A percentile compares a stretch with the other conserved stretches of the same genome.
Conservation (phyloP, 1,140 invertebrate species). For the Intoshia linei region DNA sequence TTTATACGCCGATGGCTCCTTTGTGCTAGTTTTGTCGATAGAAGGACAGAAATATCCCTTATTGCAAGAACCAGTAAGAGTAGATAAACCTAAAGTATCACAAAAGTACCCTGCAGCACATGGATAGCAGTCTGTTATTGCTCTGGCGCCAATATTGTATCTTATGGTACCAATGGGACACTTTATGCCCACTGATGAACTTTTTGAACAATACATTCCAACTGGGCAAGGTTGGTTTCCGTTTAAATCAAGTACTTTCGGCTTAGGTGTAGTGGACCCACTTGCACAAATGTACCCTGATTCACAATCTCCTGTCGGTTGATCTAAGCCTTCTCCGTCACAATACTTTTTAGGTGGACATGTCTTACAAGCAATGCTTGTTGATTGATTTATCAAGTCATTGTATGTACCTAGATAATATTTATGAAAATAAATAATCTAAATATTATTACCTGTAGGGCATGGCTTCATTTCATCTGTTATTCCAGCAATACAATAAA, state of each 20-base stretch:
- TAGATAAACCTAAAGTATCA: constrained; percentile 7
- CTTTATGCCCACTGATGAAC: constrained; percentile 6
- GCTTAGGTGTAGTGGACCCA: constrained; percentile 12
- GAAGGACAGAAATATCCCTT: constrained; percentile 14
- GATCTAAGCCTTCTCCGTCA: constrained; percentile 10
- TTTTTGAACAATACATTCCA: constrained; percentile 14
- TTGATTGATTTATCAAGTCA: constrained; percentile 3
- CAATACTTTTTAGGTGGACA: constrained; percentile 15
- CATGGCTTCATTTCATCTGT: constrained; percentile 12
- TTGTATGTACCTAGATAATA: constrained; percentile 12
- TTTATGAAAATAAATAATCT: constrained; percentile 1
- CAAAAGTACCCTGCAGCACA: constrained; percentile 14
- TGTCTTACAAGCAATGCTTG: constrained; percentile 8
- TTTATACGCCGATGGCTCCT: constrained; percentile 9
- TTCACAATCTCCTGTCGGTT: constrained; percentile 10
- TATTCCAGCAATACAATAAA: constrained; percentile 16
- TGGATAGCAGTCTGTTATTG: constrained; percentile 2
- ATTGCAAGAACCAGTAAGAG: constrained; percentile 10
- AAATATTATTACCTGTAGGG: constrained; percentile 10
- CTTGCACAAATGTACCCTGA: constrained; percentile 13
- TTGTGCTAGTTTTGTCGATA: constrained; percentile 9
- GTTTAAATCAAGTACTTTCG: too few relatives aligned
- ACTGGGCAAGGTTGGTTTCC: constrained; percentile 15
- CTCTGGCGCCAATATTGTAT: neutral
- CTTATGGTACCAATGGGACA: constrained; percentile 3